These are phyloP conservation scores for Daphoenositta chrysoptera DNA, from an alignment of 2,113 vertebrate genomes.

Conservation along the genomic window DNA sequence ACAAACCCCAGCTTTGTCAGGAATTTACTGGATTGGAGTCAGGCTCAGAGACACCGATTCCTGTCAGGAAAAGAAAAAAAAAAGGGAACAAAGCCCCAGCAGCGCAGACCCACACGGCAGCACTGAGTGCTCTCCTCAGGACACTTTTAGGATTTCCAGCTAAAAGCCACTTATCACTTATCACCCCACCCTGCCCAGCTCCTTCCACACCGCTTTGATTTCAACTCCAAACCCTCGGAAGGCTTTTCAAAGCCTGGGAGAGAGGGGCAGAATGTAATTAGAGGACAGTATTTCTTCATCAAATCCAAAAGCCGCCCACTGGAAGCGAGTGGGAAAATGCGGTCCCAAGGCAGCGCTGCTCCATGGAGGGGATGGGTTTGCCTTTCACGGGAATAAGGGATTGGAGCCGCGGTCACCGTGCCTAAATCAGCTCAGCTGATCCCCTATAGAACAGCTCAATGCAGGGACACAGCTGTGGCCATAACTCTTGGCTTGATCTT, in stretches of 20 bases:
- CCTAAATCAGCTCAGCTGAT: conserved; percentile 33
- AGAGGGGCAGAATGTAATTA: not conserved
- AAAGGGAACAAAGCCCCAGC: not conserved
- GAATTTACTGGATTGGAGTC: not conserved
- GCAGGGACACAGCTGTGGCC: not conserved
- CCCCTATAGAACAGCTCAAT: not conserved
- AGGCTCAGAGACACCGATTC: not conserved
- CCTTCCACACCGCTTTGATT: not conserved
- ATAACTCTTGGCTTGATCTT: conserved; percentile 36
- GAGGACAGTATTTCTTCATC: conserved; percentile 9
- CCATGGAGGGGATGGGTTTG: not conserved
- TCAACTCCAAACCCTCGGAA: not conserved
- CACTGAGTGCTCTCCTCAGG: not conserved
- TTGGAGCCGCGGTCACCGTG: not conserved
- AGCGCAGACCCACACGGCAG: not conserved
- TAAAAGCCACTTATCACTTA: not conserved
- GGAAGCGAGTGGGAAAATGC: not conserved
- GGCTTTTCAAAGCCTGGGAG: conserved; percentile 7
- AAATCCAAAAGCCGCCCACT: not conserved
- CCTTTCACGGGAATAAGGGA: not conserved
- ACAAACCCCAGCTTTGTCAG: not conserved
- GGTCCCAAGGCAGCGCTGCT: not conserved
- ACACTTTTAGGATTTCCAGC: not conserved
- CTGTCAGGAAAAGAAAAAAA: not conserved
- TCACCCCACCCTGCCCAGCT: not conserved